Evolutionary conservation across 2,888 invertebrate species (phyloP).

Genomic region (Clanis bilineata): DNA sequence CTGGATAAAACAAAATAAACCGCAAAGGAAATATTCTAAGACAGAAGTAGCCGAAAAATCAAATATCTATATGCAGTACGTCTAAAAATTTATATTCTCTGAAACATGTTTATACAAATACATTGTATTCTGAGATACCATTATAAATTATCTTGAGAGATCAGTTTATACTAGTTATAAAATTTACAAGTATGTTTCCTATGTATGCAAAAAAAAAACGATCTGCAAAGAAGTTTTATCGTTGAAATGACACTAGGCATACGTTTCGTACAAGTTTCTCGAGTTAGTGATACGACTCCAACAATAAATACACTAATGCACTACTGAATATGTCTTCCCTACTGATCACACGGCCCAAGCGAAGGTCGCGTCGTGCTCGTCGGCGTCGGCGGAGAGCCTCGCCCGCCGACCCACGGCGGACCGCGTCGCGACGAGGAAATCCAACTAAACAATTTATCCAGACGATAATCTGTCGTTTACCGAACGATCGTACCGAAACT

Average conservation of each 20-base stretch:
- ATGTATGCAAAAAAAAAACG: slow-evolving; percentile 66
- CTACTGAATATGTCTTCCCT: slow-evolving; percentile 69
- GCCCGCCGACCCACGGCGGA: slow-evolving; percentile 21
- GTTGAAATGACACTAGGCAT: slow-evolving; percentile 69
- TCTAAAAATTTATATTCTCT: slow-evolving; percentile 74
- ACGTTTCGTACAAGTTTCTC: slow-evolving; percentile 57
- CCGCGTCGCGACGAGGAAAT: slow-evolving; percentile 42
- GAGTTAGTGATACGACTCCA: slow-evolving; percentile 65
- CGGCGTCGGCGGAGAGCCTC: neutral
- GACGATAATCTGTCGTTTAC: slow-evolving; percentile 69
- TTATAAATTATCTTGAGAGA: slow-evolving; percentile 80
- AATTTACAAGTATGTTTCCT: slow-evolving; percentile 76
- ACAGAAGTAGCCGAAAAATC: slow-evolving; percentile 67
- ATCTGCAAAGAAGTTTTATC: slow-evolving; percentile 60
- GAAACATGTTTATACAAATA: slow-evolving; percentile 76
- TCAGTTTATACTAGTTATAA: slow-evolving; percentile 80
- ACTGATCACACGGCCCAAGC: slow-evolving; percentile 73
- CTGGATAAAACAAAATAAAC: slow-evolving; percentile 66
- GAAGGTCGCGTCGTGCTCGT: slow-evolving; percentile 25
- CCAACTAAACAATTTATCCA: slow-evolving; percentile 66
- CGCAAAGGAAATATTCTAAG: slow-evolving; percentile 59
- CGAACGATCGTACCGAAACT: slow-evolving; percentile 62
- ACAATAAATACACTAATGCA: slow-evolving; percentile 73
- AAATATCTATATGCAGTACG: slow-evolving; percentile 65
- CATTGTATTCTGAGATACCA: slow-evolving; percentile 76